These are phyloP conservation scores for Hirudinaria manillensis DNA, from an alignment of 2,888 invertebrate genomes.

Conservation along the genomic window DNA sequence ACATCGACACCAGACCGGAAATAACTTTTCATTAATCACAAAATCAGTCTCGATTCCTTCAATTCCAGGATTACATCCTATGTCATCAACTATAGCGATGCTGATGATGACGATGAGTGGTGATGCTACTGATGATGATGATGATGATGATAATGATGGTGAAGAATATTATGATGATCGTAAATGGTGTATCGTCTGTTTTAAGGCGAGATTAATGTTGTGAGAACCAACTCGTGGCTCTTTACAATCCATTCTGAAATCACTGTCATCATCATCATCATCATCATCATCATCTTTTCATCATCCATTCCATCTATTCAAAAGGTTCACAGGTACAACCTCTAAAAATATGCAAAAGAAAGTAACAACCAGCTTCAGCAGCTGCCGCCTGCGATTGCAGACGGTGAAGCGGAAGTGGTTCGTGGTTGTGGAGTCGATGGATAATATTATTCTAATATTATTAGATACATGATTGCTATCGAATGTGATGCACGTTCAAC, in stretches of 20 bases:
- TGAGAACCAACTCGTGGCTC: background rate
- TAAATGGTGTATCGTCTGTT: too few relatives aligned
- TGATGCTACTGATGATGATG: conserved; percentile 29
- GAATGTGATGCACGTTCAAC: too few relatives aligned
- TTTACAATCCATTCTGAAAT: background rate
- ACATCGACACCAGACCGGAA: background rate
- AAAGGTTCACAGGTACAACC: too few relatives aligned
- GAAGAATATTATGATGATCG: too few relatives aligned
- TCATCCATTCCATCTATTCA: background rate
- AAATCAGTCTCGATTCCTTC: too few relatives aligned
- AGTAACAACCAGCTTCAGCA: background rate
- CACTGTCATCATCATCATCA: background rate
- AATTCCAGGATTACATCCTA: conserved; percentile 4
- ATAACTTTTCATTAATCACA: too few relatives aligned
- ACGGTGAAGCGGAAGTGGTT: background rate
- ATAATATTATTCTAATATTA: too few relatives aligned
- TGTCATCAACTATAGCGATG: conserved; percentile 16
- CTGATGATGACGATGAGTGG: conserved; percentile 19
- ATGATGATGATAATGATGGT: conserved; percentile 29
- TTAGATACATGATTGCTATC: too few relatives aligned
- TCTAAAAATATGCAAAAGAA: too few relatives aligned
- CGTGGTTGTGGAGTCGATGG: too few relatives aligned
- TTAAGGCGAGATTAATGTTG: too few relatives aligned
- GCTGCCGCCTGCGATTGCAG: background rate
- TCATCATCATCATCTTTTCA: background rate